Conservation (phyloP, 2,888 invertebrate species). For the Anarsia innoxiella region DNA sequence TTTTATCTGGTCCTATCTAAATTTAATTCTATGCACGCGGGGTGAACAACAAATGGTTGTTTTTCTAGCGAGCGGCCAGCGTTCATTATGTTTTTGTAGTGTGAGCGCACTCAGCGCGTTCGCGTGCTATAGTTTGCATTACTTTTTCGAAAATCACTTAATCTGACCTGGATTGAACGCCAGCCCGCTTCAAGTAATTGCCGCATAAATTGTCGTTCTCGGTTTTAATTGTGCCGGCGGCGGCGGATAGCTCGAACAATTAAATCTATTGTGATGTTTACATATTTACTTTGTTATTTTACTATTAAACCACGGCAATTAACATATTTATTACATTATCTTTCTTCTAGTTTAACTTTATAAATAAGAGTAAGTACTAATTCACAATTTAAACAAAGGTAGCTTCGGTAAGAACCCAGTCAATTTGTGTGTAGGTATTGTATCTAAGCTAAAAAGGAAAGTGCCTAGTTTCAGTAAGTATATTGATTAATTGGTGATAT, state of each 20-base stretch:
- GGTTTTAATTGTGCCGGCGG: conserved; percentile 45
- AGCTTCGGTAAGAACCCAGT: too few relatives aligned
- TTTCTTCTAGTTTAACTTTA: too few relatives aligned
- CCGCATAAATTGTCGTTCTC: conserved; percentile 63
- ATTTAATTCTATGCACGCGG: conserved; percentile 36
- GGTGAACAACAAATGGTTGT: conserved; percentile 31
- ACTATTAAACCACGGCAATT: too few relatives aligned
- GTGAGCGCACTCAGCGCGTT: conserved; percentile 46
- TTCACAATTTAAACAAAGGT: too few relatives aligned
- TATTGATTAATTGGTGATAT: too few relatives aligned
- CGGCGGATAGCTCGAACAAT: conserved; percentile 8
- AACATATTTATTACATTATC: too few relatives aligned
- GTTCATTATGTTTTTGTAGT: conserved; percentile 58
- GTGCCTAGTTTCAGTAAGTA: too few relatives aligned
- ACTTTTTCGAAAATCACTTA: conserved; percentile 70
- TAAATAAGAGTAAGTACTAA: too few relatives aligned
- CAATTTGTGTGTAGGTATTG: too few relatives aligned
- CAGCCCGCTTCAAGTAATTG: conserved; percentile 62
- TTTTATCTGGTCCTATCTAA: conserved; percentile 31
- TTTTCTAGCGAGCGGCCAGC: conserved; percentile 30
- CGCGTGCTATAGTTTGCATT: conserved; percentile 62
- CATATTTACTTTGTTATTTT: too few relatives aligned
- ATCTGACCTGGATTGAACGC: conserved; percentile 68
- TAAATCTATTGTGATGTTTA: conserved; percentile 4
- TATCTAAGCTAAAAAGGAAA: too few relatives aligned